phyloP scores from a whole-genome alignment of 2,888 invertebrate genomes.

The Melinaea menophilus region DNA sequence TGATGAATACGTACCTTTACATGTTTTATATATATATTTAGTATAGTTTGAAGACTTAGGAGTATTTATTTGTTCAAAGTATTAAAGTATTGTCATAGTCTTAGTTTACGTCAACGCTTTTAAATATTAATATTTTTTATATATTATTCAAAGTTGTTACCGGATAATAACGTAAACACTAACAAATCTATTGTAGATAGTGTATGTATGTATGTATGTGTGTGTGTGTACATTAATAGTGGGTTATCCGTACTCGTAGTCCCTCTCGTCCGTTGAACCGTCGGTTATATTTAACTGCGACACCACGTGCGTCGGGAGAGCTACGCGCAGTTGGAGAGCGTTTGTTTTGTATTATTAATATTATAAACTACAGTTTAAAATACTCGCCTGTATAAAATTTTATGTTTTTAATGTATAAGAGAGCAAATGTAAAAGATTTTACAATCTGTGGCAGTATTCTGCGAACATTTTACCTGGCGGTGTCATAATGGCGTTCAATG shows the following conservation, averaged over 20 bases:
- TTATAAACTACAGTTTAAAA: neutral
- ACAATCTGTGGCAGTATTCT: slow-evolving; percentile 15
- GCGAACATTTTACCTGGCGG: slow-evolving; percentile 52
- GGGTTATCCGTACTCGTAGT: slow-evolving; percentile 60
- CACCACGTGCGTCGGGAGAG: slow-evolving; percentile 61
- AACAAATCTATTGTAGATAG: slow-evolving; percentile 13
- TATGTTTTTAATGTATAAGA: too few relatives aligned
- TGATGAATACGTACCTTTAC: slow-evolving; percentile 4
- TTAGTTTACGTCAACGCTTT: too few relatives aligned
- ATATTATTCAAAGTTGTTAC: neutral
- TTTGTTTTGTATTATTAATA: slow-evolving; percentile 22
- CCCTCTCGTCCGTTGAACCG: slow-evolving; percentile 72
- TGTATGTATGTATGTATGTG: neutral
- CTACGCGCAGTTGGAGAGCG: slow-evolving; percentile 45
- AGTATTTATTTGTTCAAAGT: too few relatives aligned
- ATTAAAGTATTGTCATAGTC: too few relatives aligned
- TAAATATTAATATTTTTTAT: neutral
- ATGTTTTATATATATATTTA: neutral
- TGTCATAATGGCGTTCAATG: slow-evolving; percentile 70
- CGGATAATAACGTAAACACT: slow-evolving; percentile 3
- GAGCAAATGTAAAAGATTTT: slow-evolving; percentile 9
- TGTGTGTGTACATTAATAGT: slow-evolving; percentile 40
- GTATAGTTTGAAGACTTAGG: too few relatives aligned
- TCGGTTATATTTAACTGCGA: slow-evolving; percentile 73
- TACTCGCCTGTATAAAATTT: neutral